Conservation (phyloP, 2,113 vertebrate genomes). For the Tragulus kanchil region DNA sequence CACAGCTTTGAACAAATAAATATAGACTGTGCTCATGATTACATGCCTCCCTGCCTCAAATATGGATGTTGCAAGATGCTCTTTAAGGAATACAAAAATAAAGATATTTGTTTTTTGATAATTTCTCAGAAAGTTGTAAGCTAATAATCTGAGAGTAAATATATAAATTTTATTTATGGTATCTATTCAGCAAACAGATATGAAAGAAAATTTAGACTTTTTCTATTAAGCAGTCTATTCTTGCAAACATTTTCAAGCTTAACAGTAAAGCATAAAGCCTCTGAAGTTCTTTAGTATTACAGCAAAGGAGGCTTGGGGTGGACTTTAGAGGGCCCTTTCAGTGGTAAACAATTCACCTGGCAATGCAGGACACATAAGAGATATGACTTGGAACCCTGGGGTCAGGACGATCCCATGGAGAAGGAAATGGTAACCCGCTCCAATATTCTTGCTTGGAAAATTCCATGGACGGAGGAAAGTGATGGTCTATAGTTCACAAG, state of each 20-base stretch:
- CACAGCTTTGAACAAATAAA: slow-evolving; percentile 70
- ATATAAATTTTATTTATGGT: not conserved
- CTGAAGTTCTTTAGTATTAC: not conserved
- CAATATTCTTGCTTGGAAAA: too few species aligned
- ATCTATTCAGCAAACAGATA: not conserved
- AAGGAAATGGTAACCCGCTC: too few species aligned
- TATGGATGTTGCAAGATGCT: not conserved
- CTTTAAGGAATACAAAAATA: slow-evolving; percentile 9
- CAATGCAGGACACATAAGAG: too few species aligned
- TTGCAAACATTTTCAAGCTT: slow-evolving; percentile 7
- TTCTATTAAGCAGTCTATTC: not conserved
- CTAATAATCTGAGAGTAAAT: slow-evolving; percentile 51
- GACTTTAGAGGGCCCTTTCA: not conserved
- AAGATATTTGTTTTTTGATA: not conserved
- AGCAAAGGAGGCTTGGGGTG: not conserved
- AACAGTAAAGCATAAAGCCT: not conserved
- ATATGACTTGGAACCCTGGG: too few species aligned
- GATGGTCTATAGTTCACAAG: too few species aligned
- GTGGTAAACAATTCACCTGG: too few species aligned
- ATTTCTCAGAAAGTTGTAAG: slow-evolving; percentile 26
- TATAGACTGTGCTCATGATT: slow-evolving; percentile 35
- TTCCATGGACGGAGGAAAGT: too few species aligned
- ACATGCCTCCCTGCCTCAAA: not conserved
- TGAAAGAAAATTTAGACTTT: not conserved
- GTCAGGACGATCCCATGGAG: too few species aligned